Evolutionary conservation across 2,797 vertebrate genomes (phyloP).

Genomic region (Ceryle rudis): DNA sequence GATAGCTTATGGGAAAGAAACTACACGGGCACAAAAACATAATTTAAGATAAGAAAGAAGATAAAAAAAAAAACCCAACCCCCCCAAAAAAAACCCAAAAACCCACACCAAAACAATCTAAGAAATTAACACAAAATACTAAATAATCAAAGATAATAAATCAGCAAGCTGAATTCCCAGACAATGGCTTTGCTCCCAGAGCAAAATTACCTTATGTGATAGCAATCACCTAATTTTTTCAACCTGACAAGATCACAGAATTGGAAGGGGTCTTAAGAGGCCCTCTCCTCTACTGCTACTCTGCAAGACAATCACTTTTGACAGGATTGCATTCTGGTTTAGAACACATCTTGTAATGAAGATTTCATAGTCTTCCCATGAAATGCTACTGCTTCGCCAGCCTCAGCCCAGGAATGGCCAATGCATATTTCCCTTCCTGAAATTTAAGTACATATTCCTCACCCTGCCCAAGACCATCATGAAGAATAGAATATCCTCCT

Average conservation of each 20-base stretch:
- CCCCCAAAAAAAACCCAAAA: too few relatives aligned
- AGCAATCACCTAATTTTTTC: not conserved
- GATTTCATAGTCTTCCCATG: not conserved
- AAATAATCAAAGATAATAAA: not conserved
- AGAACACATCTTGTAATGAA: not conserved
- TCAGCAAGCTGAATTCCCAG: not conserved
- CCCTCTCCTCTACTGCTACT: not conserved
- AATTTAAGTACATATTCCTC: not conserved
- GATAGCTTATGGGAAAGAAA: not conserved
- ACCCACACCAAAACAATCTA: not conserved
- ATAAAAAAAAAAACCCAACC: too few relatives aligned
- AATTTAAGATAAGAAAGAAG: not conserved
- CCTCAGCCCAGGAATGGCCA: not conserved
- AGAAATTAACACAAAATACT: not conserved
- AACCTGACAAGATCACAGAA: not conserved
- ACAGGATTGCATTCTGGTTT: not conserved
- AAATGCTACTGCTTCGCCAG: not conserved
- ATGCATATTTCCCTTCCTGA: not conserved
- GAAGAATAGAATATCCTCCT: not conserved
- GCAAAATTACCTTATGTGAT: not conserved
- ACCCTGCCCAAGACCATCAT: not conserved
- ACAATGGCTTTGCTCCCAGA: not conserved
- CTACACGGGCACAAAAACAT: not conserved
- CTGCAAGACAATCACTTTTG: not conserved
- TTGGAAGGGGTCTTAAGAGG: not conserved